Evolutionary conservation across 2,113 vertebrate genomes (phyloP), one percentile per base, ranked within the genome.

Genomic region (Corapipo altera): DNA sequence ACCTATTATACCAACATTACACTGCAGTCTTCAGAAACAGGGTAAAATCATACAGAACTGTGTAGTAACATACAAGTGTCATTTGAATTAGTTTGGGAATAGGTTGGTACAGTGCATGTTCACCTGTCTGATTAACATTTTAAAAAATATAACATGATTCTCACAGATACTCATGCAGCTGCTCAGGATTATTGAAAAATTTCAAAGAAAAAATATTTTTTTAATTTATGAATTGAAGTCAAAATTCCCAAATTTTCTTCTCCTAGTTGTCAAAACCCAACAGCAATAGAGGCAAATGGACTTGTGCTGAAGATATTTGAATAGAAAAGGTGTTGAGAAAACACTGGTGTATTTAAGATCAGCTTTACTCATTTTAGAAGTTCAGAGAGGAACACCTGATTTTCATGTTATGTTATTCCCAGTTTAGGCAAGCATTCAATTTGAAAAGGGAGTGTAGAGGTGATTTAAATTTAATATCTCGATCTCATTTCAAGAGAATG

Each of bases 401-500:
- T 91, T 82, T 64, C 59, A 32, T 21, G 1, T 85, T 35, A 13
- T 59, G 54, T 23, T 81, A 78, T 49, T 94, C 58, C 57, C 57
- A 92, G 70, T 69, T 93, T 75, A 91, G 93, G 62, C 55, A 83
- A 97, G 88, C 73, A 71, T 72, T 94, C 85, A 55, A 23, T 83
- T 41, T 65, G 79, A 80, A 52, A 85, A 41, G 69, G 54, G 39
- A 93, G 72, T 72, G 84, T 43, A 85, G 85, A 69, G 77, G 65
- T 91, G 93, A 94, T 96, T 90, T 88, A 91, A 64, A 84, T 62
- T 62, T 81, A 95, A 93, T 88, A 90, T 93, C 95, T 97, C 7
- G 20, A 65, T 91, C 79, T 95, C 92, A 93, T 95, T 96, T 96
- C 72, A 67, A 79, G 77, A 92, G 85, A 96, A 96, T 77, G 44